These are phyloP conservation scores for Anseranas semipalmata DNA, from an alignment of 2,113 vertebrate genomes.

Conservation along the genomic window DNA sequence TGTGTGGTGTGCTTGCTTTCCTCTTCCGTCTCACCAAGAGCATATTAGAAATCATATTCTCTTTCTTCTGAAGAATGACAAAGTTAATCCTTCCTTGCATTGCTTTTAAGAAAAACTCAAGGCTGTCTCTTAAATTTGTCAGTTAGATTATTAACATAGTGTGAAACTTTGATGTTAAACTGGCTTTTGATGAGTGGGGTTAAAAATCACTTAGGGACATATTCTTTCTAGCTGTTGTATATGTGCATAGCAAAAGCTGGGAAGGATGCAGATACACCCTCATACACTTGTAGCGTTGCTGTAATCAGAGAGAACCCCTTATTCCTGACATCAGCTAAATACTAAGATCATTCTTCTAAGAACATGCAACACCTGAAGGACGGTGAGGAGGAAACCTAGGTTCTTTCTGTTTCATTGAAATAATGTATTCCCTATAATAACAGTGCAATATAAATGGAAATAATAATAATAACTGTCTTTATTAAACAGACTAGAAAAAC, in stretches of 20 bases:
- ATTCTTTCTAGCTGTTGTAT: neutral
- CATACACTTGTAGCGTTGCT: neutral
- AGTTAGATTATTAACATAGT: conserved; percentile 10
- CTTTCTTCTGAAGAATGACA: conserved; percentile 72
- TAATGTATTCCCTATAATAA: neutral
- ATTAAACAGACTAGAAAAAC: neutral
- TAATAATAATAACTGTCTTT: neutral
- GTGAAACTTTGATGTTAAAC: conserved; percentile 41
- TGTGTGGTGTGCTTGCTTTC: conserved; percentile 51
- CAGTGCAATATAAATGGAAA: neutral
- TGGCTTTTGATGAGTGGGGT: conserved; percentile 4
- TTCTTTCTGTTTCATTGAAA: neutral
- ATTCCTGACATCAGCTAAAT: neutral
- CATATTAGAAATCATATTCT: conserved; percentile 66
- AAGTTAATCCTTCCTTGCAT: conserved; percentile 72
- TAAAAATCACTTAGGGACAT: conserved; percentile 11
- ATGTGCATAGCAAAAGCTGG: neutral
- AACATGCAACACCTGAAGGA: neutral
- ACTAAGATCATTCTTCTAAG: neutral
- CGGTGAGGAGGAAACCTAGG: neutral
- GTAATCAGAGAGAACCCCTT: neutral
- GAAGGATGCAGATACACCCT: neutral
- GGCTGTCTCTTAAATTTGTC: conserved; percentile 64
- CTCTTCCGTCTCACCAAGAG: conserved; percentile 38
- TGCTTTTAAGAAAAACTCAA: conserved; percentile 59